A percentile compares a stretch with the other conserved stretches of the same genome.
Conservation (phyloP, 53 echinoderm and acorn worm species). For the Temnopleurus reevesii region DNA sequence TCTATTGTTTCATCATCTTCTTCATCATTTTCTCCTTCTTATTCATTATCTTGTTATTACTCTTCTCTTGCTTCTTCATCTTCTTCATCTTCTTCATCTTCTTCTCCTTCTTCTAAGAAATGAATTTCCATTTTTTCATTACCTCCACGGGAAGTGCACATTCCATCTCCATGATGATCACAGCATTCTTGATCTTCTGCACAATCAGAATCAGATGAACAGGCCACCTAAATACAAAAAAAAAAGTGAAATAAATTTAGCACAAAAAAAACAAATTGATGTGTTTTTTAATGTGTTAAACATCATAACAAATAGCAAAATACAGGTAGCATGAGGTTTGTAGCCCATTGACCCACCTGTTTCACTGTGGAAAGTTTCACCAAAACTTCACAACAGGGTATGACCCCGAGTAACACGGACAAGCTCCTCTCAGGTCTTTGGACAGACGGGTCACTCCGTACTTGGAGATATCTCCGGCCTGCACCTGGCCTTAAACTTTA, state of each 20-base stretch:
- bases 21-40: not conserved
- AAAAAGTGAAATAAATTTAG: not conserved
- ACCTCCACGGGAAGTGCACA: not conserved
- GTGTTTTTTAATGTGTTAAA: no score
- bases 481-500: no score
- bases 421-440: no score
- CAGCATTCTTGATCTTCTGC: not conserved
- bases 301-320: no score
- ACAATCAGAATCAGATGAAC: constrained; percentile 6
- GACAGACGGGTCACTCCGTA: no score
- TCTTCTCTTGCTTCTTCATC: not conserved
- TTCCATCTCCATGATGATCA: not conserved
- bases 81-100: not conserved
- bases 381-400: no score
- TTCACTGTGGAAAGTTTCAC: no score
- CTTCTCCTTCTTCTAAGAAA: not conserved
- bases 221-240: not conserved
- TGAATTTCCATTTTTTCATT: not conserved
- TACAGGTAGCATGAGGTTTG: no score
- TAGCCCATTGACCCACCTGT: no score
- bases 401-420: no score
- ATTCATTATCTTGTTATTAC: not conserved
- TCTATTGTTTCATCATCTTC: not conserved
- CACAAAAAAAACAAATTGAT: no score
- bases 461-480: no score